phyloP scores from a whole-genome alignment of 2,113 vertebrate genomes.

The Planiliza haematocheilus region DNA sequence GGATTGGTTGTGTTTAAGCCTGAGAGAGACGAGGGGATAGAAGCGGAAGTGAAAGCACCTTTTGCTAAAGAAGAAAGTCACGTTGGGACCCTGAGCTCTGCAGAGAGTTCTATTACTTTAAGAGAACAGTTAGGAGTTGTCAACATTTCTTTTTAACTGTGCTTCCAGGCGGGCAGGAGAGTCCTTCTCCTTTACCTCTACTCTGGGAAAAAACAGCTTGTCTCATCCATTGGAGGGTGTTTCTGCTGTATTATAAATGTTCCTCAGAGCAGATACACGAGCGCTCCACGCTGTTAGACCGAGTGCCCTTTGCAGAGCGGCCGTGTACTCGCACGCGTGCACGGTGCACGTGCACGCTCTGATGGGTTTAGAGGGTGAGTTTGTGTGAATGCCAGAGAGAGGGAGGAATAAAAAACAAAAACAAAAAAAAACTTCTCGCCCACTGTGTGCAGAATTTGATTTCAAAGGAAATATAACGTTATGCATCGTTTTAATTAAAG shows the following conservation, averaged over 20 bases:
- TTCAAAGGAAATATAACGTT: not conserved
- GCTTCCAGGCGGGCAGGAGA: constrained; percentile 13
- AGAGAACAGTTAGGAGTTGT: constrained; percentile 39
- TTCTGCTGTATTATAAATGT: constrained; percentile 39
- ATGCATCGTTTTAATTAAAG: constrained; percentile 5
- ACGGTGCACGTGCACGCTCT: not conserved
- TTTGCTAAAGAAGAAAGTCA: constrained; percentile 21
- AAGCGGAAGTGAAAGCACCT: constrained; percentile 13
- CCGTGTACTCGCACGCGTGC: not conserved
- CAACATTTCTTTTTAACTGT: constrained; percentile 33
- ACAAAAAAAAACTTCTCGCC: not conserved
- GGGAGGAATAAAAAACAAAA: no score
- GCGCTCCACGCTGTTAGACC: constrained; percentile 31
- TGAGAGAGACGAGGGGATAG: constrained; percentile 1
- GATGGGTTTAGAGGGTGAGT: not conserved
- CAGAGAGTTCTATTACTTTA: constrained; percentile 29
- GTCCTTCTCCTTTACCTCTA: constrained; percentile 16
- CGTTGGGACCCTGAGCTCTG: constrained; percentile 12
- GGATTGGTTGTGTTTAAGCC: constrained; percentile 34
- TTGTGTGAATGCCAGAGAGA: not conserved
- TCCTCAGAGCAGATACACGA: constrained; percentile 20
- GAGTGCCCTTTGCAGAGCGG: constrained; percentile 3
- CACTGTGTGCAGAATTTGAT: not conserved
- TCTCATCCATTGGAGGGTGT: constrained; percentile 21
- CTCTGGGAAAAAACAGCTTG: constrained; percentile 39